Percentiles rank a stretch among this genome's conserved stretches.
Conservation (phyloP, 2,113 vertebrate species). For the Telmatochromis sp. region DNA sequence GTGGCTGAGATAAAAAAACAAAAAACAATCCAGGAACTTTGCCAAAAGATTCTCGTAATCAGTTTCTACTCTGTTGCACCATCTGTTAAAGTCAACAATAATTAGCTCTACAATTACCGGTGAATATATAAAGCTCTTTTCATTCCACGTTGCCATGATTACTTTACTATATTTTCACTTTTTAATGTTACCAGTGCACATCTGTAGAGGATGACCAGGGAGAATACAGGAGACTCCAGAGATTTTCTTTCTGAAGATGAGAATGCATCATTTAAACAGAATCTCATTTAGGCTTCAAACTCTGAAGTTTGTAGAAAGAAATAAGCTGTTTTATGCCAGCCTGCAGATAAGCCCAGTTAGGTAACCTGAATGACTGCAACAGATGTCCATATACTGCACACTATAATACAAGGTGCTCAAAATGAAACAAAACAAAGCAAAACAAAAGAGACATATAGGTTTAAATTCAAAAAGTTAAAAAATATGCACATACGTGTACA, state of each 20-base stretch:
- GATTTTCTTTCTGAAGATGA: background rate
- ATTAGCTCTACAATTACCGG: slow-evolving; percentile 29
- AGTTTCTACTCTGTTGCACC: slow-evolving; percentile 27
- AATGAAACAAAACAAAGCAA: background rate
- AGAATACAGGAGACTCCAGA: background rate
- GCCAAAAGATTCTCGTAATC: slow-evolving; percentile 40
- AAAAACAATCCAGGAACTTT: slow-evolving; percentile 4
- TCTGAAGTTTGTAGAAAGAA: background rate
- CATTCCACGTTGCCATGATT: background rate
- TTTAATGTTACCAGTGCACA: background rate
- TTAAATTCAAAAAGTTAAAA: background rate
- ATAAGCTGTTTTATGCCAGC: background rate
- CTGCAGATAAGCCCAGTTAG: background rate
- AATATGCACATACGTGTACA: background rate
- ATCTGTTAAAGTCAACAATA: slow-evolving; percentile 39
- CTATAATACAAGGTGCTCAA: background rate
- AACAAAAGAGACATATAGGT: background rate
- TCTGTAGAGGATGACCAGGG: background rate
- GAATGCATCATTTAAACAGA: background rate
- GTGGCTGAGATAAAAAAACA: background rate
- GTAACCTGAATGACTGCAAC: background rate
- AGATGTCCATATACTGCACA: background rate
- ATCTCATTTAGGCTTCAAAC: background rate
- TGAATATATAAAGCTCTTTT: background rate
- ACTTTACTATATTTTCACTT: background rate